phyloP scores from a whole-genome alignment of 2,888 invertebrate genomes.

The Nyleta sp. region DNA sequence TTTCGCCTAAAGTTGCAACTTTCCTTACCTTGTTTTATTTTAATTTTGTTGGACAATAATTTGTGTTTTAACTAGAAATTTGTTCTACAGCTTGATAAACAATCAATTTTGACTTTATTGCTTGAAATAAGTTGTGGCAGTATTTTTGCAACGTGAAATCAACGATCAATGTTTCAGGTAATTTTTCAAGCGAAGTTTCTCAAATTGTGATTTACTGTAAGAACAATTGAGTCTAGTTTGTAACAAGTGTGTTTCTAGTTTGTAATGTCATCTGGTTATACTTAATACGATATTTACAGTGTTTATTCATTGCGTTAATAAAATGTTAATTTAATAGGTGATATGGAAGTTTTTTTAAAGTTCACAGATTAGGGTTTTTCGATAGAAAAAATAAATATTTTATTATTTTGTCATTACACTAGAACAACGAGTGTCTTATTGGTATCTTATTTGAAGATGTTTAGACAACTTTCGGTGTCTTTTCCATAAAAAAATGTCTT shows the following conservation, averaged over 20 bases:
- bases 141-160: neutral
- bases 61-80: neutral
- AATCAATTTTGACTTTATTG: neutral
- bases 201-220: constrained; percentile 13
- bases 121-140: neutral
- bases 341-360: too few species aligned
- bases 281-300: too few species aligned
- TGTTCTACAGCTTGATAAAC: constrained; percentile 3
- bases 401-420: too few species aligned
- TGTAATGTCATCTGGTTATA: too few species aligned
- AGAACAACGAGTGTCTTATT: too few species aligned
- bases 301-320: too few species aligned
- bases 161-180: neutral
- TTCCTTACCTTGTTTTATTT: constrained; percentile 6
- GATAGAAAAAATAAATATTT: too few species aligned
- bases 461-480: too few species aligned
- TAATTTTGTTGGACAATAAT: constrained; percentile 2
- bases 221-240: constrained; percentile 3
- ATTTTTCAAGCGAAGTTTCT: constrained; percentile 6
- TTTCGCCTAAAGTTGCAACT: neutral
- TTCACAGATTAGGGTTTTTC: too few species aligned
- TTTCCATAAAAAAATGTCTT: too few species aligned
- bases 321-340: too few species aligned
- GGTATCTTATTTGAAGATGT: too few species aligned
- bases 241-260: neutral